Conservation (phyloP, 2,888 invertebrate genomes). For the Rhogogaster chlorosoma region DNA sequence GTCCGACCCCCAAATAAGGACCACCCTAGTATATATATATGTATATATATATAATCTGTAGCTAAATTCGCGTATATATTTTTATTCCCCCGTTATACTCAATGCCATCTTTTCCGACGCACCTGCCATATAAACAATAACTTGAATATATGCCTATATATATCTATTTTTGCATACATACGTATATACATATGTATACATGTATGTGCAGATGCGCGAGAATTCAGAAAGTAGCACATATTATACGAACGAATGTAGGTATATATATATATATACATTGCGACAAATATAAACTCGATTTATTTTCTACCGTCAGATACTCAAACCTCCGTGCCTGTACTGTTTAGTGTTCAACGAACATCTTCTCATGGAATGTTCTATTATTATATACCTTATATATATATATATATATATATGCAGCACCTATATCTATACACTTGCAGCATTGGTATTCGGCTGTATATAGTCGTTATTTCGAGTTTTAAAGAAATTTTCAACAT, state of each 20-base stretch:
- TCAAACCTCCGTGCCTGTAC: background rate
- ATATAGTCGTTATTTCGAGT: too few species aligned
- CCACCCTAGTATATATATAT: too few species aligned
- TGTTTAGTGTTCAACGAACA: background rate
- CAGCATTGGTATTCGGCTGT: background rate
- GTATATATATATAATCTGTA: too few species aligned
- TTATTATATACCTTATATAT: background rate
- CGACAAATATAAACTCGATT: background rate
- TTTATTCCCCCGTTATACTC: too few species aligned
- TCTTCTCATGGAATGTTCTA: conserved; percentile 6
- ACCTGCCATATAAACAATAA: too few species aligned
- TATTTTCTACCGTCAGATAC: background rate
- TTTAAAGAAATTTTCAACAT: too few species aligned
- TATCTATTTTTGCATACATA: background rate
- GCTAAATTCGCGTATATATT: too few species aligned
- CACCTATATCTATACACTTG: background rate
- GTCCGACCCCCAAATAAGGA: too few species aligned
- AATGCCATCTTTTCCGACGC: too few species aligned
- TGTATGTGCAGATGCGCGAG: background rate
- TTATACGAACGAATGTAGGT: too few species aligned
- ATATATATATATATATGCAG: background rate
- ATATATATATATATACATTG: background rate
- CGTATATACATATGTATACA: background rate
- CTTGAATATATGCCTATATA: too few species aligned
- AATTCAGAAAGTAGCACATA: background rate